A percentile compares a stretch with the other conserved stretches of the same genome.
These are phyloP conservation scores for Nasonia giraulti DNA, from an alignment of 1,140 invertebrate species.

Conservation along the genomic window DNA sequence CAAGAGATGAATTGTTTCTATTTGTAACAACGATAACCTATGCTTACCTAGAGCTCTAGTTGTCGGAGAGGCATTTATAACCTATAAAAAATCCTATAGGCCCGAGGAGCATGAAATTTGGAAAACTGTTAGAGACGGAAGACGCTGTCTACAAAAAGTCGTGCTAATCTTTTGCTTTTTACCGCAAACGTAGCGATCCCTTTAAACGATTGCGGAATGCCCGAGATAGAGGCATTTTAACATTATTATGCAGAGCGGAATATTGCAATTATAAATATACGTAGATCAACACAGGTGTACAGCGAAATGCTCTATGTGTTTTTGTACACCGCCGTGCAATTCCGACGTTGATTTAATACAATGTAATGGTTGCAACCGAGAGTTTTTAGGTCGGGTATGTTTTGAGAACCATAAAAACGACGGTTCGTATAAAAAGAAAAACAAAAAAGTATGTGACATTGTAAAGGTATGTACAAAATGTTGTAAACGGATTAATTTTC, in stretches of 20 bases:
- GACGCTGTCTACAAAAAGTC: too few relatives aligned
- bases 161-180: too few relatives aligned
- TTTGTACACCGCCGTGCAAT: neutral
- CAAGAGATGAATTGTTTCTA: too few relatives aligned
- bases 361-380: neutral
- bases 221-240: neutral
- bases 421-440: neutral
- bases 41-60: too few relatives aligned
- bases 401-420: neutral
- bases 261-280: neutral
- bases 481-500: neutral
- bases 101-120: too few relatives aligned
- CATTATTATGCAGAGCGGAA: neutral
- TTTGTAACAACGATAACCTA: too few relatives aligned
- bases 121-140: too few relatives aligned
- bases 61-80: too few relatives aligned
- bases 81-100: too few relatives aligned
- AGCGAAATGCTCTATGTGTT: neutral
- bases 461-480: neutral
- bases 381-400: neutral
- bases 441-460: neutral
- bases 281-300: neutral
- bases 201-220: neutral
- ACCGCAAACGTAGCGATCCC: too few relatives aligned
- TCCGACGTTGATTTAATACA: neutral